Evolutionary conservation across 2,888 invertebrate genomes (phyloP).

Genomic region (Drosophila mimica): DNA sequence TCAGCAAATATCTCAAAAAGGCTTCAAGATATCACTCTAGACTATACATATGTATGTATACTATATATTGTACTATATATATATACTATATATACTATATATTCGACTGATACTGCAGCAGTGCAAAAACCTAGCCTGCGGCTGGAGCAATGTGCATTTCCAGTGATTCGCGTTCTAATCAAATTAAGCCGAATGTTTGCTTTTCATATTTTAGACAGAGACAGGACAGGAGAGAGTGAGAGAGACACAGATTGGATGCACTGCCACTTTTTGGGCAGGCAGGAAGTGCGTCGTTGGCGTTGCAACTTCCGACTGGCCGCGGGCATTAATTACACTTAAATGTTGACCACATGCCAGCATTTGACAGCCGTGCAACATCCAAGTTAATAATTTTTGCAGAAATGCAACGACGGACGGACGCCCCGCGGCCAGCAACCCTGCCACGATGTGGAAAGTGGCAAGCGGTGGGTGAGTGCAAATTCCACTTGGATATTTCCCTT

Average conservation of each 20-base stretch:
- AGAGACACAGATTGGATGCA: constrained; percentile 8
- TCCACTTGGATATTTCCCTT: constrained; percentile 74
- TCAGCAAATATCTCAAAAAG: neutral
- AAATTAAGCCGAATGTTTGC: constrained; percentile 78
- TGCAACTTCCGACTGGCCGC: constrained; percentile 77
- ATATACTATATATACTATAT: neutral
- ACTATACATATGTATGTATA: neutral
- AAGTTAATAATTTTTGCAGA: constrained; percentile 67
- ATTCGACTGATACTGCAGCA: constrained; percentile 2
- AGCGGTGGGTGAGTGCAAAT: constrained; percentile 22
- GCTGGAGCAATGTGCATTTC: constrained; percentile 16
- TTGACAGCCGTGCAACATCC: constrained; percentile 60
- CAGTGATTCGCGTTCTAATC: constrained; percentile 61
- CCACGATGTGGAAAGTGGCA: neutral
- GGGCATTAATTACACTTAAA: constrained; percentile 85
- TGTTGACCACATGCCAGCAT: constrained; percentile 85
- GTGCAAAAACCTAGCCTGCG: constrained; percentile 8
- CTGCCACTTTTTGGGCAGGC: constrained; percentile 3
- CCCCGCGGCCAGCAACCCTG: constrained; percentile 35
- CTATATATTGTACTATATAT: too few species aligned
- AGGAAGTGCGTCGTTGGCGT: constrained; percentile 62
- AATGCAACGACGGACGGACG: constrained; percentile 49
- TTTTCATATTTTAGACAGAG: constrained; percentile 54
- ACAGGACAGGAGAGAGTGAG: neutral
- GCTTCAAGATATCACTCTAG: neutral